A percentile compares a stretch with the other conserved stretches of the same genome.
These are phyloP conservation scores for Crocidura indochinensis DNA, from an alignment of 2,797 vertebrate genomes.

Conservation along the genomic window DNA sequence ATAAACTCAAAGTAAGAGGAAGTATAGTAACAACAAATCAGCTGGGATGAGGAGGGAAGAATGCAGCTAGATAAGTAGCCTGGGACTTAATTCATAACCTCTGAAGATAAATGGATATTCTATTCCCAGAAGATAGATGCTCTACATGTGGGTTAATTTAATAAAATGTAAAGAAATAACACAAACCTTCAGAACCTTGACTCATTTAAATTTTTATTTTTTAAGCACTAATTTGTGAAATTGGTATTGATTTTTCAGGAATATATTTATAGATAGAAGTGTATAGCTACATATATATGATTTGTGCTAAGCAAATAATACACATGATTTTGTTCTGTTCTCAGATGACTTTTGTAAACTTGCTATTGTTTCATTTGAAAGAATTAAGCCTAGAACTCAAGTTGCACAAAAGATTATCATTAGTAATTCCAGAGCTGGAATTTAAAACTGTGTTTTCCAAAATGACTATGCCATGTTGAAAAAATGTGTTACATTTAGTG, in stretches of 20 bases:
- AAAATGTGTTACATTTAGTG: background rate
- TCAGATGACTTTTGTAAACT: too few species aligned
- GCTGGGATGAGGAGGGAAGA: background rate
- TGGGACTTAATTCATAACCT: background rate
- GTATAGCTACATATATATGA: background rate
- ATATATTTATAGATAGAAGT: too few species aligned
- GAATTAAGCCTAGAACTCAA: background rate
- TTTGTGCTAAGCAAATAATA: background rate
- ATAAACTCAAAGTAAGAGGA: background rate
- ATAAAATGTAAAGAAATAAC: background rate
- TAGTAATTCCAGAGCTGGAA: background rate
- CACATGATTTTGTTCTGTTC: background rate
- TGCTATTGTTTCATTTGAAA: too few species aligned
- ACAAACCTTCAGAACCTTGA: background rate
- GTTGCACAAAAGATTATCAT: background rate
- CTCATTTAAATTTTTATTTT: background rate
- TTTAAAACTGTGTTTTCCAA: background rate
- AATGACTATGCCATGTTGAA: background rate
- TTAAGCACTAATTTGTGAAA: conserved; percentile 45
- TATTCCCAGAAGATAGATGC: background rate
- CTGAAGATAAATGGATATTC: background rate
- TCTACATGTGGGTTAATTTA: background rate
- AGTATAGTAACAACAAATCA: background rate
- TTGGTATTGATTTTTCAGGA: background rate
- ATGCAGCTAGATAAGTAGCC: background rate